A percentile compares a stretch with the other conserved stretches of the same genome.
phyloP scores from a whole-genome alignment of 2,888 invertebrate species.

The Eueremaeus valkanovi region DNA sequence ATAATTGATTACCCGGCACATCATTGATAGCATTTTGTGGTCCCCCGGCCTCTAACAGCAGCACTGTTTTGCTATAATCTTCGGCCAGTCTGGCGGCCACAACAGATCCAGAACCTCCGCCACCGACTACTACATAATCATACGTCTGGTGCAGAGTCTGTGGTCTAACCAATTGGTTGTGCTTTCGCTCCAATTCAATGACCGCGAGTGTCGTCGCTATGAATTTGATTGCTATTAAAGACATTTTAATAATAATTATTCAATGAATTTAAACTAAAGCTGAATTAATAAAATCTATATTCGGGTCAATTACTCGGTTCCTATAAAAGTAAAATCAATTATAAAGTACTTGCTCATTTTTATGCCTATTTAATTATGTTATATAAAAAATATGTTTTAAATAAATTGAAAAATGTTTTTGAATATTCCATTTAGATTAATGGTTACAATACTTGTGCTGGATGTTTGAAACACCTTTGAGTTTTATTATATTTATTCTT shows the following conservation, averaged over 20 bases:
- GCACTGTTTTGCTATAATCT: neutral
- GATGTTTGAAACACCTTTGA: no score
- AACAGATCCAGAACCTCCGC: neutral
- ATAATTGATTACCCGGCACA: neutral
- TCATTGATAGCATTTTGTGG: neutral
- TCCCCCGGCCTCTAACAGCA: neutral
- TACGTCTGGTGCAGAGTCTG: neutral
- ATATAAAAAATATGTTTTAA: no score
- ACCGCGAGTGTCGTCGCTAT: neutral
- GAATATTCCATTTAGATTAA: no score
- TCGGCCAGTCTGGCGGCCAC: conserved; percentile 1
- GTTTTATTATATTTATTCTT: no score
- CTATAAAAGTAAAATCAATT: no score
- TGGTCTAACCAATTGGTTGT: neutral
- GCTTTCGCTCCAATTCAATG: neutral
- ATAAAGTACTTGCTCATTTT: no score
- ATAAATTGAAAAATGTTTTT: no score
- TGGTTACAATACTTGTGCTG: no score
- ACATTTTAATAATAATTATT: neutral
- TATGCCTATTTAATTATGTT: no score
- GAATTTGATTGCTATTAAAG: neutral
- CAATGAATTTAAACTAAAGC: no score
- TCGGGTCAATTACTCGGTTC: no score
- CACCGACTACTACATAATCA: neutral
- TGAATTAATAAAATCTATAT: no score